Percentiles rank a stretch among this genome's conserved stretches.
phyloP scores from a whole-genome alignment of 2,888 invertebrate species.

The Thereva nobilitata region DNA sequence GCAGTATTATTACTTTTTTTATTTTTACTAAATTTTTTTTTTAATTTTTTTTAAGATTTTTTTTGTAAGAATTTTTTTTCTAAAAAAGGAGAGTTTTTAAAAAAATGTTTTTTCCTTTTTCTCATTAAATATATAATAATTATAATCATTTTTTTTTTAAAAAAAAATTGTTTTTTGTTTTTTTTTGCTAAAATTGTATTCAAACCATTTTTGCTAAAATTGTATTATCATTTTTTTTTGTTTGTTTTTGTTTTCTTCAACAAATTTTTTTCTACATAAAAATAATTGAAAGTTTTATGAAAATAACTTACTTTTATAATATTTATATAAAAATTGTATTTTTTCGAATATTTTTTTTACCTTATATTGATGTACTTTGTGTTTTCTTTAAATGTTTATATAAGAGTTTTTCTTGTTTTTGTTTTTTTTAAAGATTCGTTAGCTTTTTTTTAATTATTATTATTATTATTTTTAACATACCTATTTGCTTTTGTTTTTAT shows the following conservation, averaged over 20 bases:
- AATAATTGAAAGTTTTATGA: slow-evolving; percentile 41
- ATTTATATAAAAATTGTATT: slow-evolving; percentile 33
- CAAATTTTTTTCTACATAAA: slow-evolving; percentile 33
- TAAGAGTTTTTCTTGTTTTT: slow-evolving; percentile 30
- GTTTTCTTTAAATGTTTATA: slow-evolving; percentile 30
- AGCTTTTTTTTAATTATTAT: slow-evolving; percentile 24
- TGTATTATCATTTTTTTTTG: not conserved
- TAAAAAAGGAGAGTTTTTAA: no score
- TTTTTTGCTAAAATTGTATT: slow-evolving; percentile 14
- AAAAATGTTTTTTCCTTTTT: no score
- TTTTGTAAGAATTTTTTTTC: not conserved
- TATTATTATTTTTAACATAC: slow-evolving; percentile 8
- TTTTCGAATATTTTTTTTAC: slow-evolving; percentile 6
- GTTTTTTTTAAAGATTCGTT: slow-evolving; percentile 33
- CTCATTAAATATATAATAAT: not conserved
- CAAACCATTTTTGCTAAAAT: slow-evolving; percentile 24
- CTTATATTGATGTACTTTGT: slow-evolving; percentile 34
- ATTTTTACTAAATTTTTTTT: slow-evolving; percentile 29
- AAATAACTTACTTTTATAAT: slow-evolving; percentile 35
- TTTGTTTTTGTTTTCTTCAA: not conserved
- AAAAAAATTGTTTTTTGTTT: not conserved
- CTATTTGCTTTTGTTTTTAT: not conserved
- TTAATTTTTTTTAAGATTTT: slow-evolving; percentile 21
- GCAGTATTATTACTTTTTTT: slow-evolving; percentile 13
- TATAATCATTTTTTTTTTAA: slow-evolving; percentile 3